phyloP scores from a whole-genome alignment of 2,797 vertebrate species.

The Notolepis coatsorum region DNA sequence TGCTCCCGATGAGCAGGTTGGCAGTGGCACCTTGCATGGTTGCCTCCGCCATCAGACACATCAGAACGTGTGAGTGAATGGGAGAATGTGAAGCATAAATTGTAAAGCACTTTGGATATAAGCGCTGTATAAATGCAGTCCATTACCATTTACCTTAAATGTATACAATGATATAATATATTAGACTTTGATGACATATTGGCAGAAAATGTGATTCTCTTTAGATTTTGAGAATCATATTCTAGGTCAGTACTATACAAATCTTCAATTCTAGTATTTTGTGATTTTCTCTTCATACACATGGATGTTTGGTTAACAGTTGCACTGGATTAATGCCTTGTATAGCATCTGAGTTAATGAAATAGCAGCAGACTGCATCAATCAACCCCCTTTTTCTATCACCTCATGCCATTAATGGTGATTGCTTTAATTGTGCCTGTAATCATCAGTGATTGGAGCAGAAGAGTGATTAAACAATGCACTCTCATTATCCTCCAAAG shows the following conservation, averaged over 20 bases:
- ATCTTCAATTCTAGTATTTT: conserved; percentile 6
- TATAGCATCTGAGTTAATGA: conserved; percentile 64
- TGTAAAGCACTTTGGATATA: too few species aligned
- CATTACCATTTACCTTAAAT: too few species aligned
- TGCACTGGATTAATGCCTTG: conserved; percentile 60
- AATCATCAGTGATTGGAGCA: conserved; percentile 63
- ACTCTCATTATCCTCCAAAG: conserved; percentile 70
- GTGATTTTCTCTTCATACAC: conserved; percentile 6
- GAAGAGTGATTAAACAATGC: conserved; percentile 69
- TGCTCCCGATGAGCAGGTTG: too few species aligned
- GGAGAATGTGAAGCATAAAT: too few species aligned
- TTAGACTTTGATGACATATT: not conserved
- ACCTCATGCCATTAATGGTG: conserved; percentile 64
- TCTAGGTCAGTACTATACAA: conserved; percentile 14
- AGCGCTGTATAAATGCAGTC: too few species aligned
- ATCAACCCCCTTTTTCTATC: conserved; percentile 46
- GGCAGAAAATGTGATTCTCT: not conserved
- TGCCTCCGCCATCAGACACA: too few species aligned
- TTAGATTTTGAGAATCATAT: not conserved
- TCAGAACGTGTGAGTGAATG: too few species aligned
- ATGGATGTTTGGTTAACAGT: conserved; percentile 14
- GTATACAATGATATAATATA: not conserved
- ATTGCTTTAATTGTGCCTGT: conserved; percentile 65
- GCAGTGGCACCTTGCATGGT: too few species aligned
- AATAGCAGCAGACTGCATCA: conserved; percentile 60